Evolutionary conservation across 2,888 invertebrate species (phyloP), one percentile per base, ranked within the genome.

Genomic region (Macrosoma leucophasiata): DNA sequence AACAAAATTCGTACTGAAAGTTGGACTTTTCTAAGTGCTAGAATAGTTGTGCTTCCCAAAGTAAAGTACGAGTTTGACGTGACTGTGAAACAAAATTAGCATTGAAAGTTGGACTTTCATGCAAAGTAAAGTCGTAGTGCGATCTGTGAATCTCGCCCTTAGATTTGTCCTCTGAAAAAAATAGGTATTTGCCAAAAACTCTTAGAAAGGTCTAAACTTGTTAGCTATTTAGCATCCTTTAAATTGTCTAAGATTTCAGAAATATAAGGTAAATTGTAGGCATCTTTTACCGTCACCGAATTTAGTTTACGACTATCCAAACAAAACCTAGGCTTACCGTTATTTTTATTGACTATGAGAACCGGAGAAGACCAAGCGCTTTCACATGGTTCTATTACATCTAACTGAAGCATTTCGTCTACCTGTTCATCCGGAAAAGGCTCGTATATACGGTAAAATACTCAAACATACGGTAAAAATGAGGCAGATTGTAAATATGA

Each of bases 341-440:
- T 22, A 21, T 50, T 54, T 33, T 52, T 56, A 0, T 29, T 27
- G 0, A 28, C 33, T 1, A 50, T 3, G 10, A 53, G 22, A 3
- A 52, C 45, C 1, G 49, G 51, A 4, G 43, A 47, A 0, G 45
- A 50, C 58, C 55, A 55, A 0, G 48, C 36, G 14, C 54, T 55
- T 20, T 52, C 53, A 12, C 48, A 42, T 2, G 46, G 43, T 9
- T 48, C 48, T 4, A 53, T 23, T 0, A 54, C 47, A 10, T 43
- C 50, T 0, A 30, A 11, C 3, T 21, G 17, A 1, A 54, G 15
- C 54, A 53, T 53, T n/a, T 54, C 48, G 27, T 52, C 52, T 2
- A 54, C 8, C 19, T 56, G 42, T 14, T 48, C 36, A 18, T 5
- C 8, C 8, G 8, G 18, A 18, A n/a, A n/a, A n/a, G n/a, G n/a